Base-by-base conservation (phyloP, 2,888 invertebrate species). In the Melitaea athalia region DNA sequence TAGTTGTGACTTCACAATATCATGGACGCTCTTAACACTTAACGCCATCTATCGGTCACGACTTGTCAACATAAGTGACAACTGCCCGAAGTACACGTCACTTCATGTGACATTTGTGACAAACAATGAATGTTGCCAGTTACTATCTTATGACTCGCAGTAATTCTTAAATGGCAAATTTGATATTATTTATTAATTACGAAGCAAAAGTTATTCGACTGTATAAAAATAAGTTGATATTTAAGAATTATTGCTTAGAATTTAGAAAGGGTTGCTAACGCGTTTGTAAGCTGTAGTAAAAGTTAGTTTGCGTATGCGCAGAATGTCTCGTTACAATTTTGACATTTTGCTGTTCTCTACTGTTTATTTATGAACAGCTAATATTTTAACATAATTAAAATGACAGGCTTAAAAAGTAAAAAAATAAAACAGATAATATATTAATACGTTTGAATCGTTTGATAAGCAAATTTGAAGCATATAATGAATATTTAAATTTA, bases 231-330 rank as follows among this genome's bases (percentile, higher is more conserved):
- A n/a, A n/a, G 43, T 63, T 66, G 64, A 12, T 17, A n/a, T 67
- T 69, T 69, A 64, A 69, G 64, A 63, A 64, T 59, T 38, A 59
- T 64, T 62, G 67, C 60, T 52, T 63, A 68, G 33, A 38, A 17
- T 42, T 43, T 63, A 68, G 60, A 11, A 38, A 45, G 14, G 47
- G 59, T 70, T 68, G 68, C 72, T 70, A 59, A 66, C 50, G 57
- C 57, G 64, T 66, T 65, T 61, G n/a, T 63, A 64, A 63, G 61
- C 67, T 47, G 64, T 72, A 71, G 64, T 63, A 4, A 49, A 59
- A 49, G 64, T 64, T 70, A 68, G 49, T 67, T 69, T 60, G 57
- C 63, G 42, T 63, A 63, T 62, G 45, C 45, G 45, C 24, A 53
- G 59, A 65, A 42, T 50, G 53, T 63, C 64, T 64, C 55, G 66